Evolutionary conservation across 2,113 vertebrate species (phyloP), one percentile per base, ranked within the genome.

Genomic region (Hypocryptadius cinnamomeus): DNA sequence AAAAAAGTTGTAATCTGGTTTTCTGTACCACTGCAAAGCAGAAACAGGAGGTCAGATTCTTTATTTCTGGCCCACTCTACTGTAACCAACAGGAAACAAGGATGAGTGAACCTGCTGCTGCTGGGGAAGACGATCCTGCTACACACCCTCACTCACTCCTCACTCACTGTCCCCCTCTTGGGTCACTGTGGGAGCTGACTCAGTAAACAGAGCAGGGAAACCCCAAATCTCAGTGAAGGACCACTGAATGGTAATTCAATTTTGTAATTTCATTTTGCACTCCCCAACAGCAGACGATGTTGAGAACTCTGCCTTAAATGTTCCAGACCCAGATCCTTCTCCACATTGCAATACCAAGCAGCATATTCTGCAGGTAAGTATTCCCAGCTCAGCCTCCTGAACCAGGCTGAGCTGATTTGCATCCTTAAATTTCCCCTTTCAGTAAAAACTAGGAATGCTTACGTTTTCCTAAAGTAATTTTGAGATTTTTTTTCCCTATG

Each of bases 1-100:
- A 84, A 97, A 98, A 90, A 98, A 98, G 35, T 84, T 92, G 87
- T 97, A 98, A 94, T 98, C 98, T 6, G 98, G 98, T 61, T 97
- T 98, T 77, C 85, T 91, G 93, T 97, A 98, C 98, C 98, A 98
- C 98, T 98, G 96, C 22, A 96, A 97, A 89, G 93, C 20, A 95
- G 91, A 80, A 90, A 51, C 31, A 77, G 44, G 18, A 87, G 56
- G 54, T 82, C 71, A 87, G 47, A 65, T 14, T 35, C 17, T 59
- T 59, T 44, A 53, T 54, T 83, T 73, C 61, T 56, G 71, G 31
- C 8, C 23, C 9, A 11, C 37, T 59, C 66, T 51, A 25, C 28
- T 28, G 27, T 39, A 60, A 35, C 3, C 48, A 78, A 17, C 1
- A 9, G 30, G 8, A 87, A 72, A 78, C 0, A 2, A 71, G 37